Percentiles rank a stretch among this genome's conserved stretches.
phyloP scores from a whole-genome alignment of 1,140 invertebrate genomes.

The Achroia grisella region DNA sequence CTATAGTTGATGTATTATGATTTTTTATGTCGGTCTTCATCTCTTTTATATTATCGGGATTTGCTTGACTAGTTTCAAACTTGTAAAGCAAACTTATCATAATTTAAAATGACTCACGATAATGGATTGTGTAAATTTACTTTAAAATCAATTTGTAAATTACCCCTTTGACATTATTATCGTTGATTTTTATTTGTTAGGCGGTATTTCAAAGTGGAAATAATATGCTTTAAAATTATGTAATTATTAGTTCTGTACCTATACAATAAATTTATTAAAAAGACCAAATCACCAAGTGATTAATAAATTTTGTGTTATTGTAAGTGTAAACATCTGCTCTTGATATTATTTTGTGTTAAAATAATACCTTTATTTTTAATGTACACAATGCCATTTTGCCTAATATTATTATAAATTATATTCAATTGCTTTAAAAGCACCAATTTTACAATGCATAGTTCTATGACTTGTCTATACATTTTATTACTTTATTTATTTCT shows the following conservation, averaged over 20 bases:
- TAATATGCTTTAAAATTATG: slow-evolving; percentile 38
- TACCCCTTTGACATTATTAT: not conserved
- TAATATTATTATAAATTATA: slow-evolving; percentile 73
- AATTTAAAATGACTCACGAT: too few relatives aligned
- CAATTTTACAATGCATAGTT: slow-evolving; percentile 71
- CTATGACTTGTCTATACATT: slow-evolving; percentile 71
- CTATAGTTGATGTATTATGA: too few relatives aligned
- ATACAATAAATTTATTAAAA: slow-evolving; percentile 31
- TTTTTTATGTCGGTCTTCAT: too few relatives aligned
- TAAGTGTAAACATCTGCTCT: slow-evolving; percentile 56
- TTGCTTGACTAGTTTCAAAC: too few relatives aligned
- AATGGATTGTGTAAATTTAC: not conserved
- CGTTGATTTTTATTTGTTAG: slow-evolving; percentile 5
- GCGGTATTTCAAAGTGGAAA: slow-evolving; percentile 4
- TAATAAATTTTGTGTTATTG: slow-evolving; percentile 43
- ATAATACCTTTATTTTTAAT: slow-evolving; percentile 69
- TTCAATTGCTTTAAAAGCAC: slow-evolving; percentile 72
- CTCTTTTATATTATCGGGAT: too few relatives aligned
- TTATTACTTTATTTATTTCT: slow-evolving; percentile 73
- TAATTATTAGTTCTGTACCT: slow-evolving; percentile 43
- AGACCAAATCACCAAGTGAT: slow-evolving; percentile 69
- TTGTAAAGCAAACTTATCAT: too few relatives aligned
- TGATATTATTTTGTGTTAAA: slow-evolving; percentile 67
- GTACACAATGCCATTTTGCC: slow-evolving; percentile 72
- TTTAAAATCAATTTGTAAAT: not conserved